Percentiles rank a stretch among this genome's conserved stretches.
Conservation (phyloP, 1,140 invertebrate genomes). For the Prorops nasuta region DNA sequence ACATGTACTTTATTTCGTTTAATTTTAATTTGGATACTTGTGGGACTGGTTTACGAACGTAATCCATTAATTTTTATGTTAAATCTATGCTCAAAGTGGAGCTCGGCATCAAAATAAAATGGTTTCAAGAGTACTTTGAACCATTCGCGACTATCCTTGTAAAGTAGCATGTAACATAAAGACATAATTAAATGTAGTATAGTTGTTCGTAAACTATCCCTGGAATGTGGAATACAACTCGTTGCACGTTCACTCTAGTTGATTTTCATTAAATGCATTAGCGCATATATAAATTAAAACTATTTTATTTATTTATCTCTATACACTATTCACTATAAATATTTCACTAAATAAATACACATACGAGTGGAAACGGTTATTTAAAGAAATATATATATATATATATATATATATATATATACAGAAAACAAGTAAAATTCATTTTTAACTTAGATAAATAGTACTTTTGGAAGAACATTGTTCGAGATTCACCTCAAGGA, state of each 20-base stretch:
- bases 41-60: slow-evolving; percentile 8
- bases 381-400: slow-evolving; percentile 40
- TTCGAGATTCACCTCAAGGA: slow-evolving; percentile 43
- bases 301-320: slow-evolving; percentile 38
- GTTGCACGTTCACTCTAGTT: slow-evolving; percentile 37
- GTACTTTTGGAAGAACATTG: slow-evolving; percentile 42
- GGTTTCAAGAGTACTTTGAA: neutral
- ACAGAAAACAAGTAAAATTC: slow-evolving; percentile 32
- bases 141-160: too few relatives aligned
- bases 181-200: neutral
- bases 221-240: slow-evolving; percentile 18
- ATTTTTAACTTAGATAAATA: slow-evolving; percentile 41
- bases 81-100: neutral
- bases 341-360: slow-evolving; percentile 40
- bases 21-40: slow-evolving; percentile 1
- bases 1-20: slow-evolving; percentile 3
- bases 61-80: neutral
- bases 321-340: slow-evolving; percentile 38
- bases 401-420: slow-evolving; percentile 35
- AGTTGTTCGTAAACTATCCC: slow-evolving; percentile 9
- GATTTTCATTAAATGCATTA: slow-evolving; percentile 24
- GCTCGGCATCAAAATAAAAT: too few relatives aligned
- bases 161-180: too few relatives aligned
- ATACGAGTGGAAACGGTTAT: slow-evolving; percentile 45
- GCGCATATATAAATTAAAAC: slow-evolving; percentile 29